Percentiles rank a stretch among this genome's conserved stretches.
Conservation (phyloP, 2,888 invertebrate species). For the Cerastoderma edule region DNA sequence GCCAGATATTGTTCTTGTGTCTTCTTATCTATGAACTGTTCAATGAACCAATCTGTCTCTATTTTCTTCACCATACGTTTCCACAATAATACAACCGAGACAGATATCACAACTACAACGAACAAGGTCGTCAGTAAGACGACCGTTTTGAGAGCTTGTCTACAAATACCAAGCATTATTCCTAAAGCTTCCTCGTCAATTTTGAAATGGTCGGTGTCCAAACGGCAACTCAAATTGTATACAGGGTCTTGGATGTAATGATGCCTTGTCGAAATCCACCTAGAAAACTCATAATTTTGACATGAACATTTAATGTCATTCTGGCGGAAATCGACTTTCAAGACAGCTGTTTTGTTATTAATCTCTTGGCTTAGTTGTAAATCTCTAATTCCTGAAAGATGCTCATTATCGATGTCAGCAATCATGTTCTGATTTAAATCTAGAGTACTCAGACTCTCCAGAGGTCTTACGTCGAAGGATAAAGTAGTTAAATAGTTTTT, state of each 20-base stretch:
- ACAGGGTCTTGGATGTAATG: too few species aligned
- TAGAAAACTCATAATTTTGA: too few species aligned
- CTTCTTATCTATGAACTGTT: neutral
- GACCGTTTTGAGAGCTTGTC: neutral
- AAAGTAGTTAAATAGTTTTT: neutral
- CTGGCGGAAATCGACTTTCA: too few species aligned
- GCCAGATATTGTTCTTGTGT: neutral
- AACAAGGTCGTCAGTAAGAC: too few species aligned
- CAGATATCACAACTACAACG: neutral
- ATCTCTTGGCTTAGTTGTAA: neutral
- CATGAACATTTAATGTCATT: too few species aligned
- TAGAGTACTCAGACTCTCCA: neutral
- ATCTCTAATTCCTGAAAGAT: neutral
- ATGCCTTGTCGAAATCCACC: too few species aligned
- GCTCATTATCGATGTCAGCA: neutral
- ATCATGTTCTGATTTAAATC: neutral
- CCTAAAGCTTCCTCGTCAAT: too few species aligned
- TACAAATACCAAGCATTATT: neutral
- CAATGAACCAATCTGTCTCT: neutral
- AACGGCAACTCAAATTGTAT: too few species aligned
- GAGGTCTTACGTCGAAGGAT: neutral
- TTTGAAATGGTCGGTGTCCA: too few species aligned
- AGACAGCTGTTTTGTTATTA: neutral
- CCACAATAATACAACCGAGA: neutral
- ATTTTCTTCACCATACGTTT: neutral